Evolutionary conservation across 1,140 invertebrate species (phyloP).

Genomic region (Drosophila prosaltans): DNA sequence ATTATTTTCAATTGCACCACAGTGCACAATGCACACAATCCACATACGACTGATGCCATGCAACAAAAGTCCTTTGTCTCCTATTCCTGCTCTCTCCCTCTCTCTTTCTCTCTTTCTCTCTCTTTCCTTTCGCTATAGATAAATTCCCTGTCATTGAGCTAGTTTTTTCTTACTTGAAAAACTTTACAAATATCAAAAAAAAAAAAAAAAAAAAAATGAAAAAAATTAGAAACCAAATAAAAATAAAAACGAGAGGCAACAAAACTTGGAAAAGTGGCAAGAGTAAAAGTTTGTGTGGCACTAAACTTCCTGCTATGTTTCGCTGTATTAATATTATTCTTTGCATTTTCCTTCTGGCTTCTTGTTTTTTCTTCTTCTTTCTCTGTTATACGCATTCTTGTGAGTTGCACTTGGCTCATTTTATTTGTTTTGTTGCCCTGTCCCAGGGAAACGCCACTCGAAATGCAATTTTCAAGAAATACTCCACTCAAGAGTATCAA

Average conservation of each 20-base stretch:
- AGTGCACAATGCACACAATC: conserved; percentile 22
- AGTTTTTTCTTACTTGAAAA: conserved; percentile 38
- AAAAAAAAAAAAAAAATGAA: background rate
- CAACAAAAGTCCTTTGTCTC: conserved; percentile 27
- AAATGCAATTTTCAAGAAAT: conserved; percentile 68
- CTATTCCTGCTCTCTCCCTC: conserved; percentile 29
- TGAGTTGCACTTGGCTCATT: conserved; percentile 12
- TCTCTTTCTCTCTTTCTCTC: conserved; percentile 32
- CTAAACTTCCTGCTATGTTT: conserved; percentile 54
- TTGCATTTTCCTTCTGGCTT: conserved; percentile 16
- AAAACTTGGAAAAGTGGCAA: conserved; percentile 39
- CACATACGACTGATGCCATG: conserved; percentile 29
- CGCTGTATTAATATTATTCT: conserved; percentile 68
- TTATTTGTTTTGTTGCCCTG: conserved; percentile 52
- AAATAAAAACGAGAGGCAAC: conserved; percentile 39
- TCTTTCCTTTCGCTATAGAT: conserved; percentile 27
- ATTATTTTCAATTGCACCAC: conserved; percentile 19
- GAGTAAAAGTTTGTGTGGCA: conserved; percentile 44
- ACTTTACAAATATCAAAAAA: conserved; percentile 32
- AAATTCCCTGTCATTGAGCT: conserved; percentile 48
- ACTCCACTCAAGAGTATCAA: conserved; percentile 60
- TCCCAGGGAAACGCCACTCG: conserved; percentile 30
- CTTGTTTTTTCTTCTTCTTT: conserved; percentile 22
- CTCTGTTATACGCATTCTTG: conserved; percentile 56
- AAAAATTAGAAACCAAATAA: background rate